Percentiles rank a stretch among this genome's conserved stretches.
Evolutionary conservation across 2,888 invertebrate species (phyloP).

Genomic region (Pediacus dermestoides): DNA sequence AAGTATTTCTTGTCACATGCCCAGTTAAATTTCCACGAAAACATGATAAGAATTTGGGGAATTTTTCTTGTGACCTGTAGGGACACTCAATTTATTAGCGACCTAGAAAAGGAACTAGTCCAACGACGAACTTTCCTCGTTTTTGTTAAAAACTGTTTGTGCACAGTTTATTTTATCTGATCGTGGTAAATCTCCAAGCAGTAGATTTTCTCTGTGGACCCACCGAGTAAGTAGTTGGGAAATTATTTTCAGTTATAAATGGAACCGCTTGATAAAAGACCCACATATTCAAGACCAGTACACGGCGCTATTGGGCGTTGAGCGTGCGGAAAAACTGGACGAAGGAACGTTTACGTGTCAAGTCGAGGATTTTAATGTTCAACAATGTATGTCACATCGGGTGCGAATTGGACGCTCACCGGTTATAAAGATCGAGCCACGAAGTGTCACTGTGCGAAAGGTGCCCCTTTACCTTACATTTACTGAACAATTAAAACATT

Average conservation of each 20-base stretch:
- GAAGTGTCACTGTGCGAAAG: conserved; percentile 68
- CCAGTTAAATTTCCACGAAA: no score
- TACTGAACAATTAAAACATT: conserved; percentile 10
- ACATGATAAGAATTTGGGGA: no score
- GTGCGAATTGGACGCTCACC: conserved; percentile 63
- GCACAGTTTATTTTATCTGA: no score
- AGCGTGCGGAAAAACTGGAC: conserved; percentile 66
- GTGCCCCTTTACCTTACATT: conserved; percentile 43
- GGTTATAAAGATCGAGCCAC: conserved; percentile 64
- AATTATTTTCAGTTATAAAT: conserved; percentile 59
- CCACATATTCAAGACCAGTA: conserved; percentile 55
- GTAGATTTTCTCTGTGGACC: no score
- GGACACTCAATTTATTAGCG: no score
- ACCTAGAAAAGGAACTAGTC: no score
- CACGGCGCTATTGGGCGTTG: conserved; percentile 70
- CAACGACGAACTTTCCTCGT: no score
- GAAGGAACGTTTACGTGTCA: conserved; percentile 79
- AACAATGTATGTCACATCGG: conserved; percentile 63
- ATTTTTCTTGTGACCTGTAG: no score
- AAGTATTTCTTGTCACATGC: no score
- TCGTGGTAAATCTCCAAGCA: no score
- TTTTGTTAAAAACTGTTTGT: no score
- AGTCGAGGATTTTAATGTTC: conserved; percentile 65
- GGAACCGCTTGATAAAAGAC: conserved; percentile 56
- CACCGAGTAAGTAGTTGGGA: no score